phyloP scores from a whole-genome alignment of 1,140 invertebrate genomes.

The Venturia canescens region DNA sequence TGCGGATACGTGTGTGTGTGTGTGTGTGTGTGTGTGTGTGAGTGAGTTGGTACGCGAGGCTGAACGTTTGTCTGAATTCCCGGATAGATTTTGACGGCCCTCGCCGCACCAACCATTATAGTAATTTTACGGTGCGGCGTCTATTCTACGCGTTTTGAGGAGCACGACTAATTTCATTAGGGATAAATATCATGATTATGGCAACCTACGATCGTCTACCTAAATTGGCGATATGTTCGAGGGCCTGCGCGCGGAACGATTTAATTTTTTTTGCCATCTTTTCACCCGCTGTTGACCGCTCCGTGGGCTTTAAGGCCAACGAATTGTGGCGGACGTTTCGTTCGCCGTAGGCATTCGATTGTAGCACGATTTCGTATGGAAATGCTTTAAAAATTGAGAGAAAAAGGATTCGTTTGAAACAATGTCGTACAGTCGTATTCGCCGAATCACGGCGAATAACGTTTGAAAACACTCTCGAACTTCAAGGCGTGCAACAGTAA shows the following conservation, averaged over 20 bases:
- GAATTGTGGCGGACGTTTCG: neutral
- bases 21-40: slow-evolving; percentile 10
- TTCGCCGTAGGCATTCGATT: slow-evolving; percentile 14
- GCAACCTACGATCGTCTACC: slow-evolving; percentile 63
- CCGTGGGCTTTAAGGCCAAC: neutral
- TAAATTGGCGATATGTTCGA: slow-evolving; percentile 61
- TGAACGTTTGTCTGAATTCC: slow-evolving; percentile 45
- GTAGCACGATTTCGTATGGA: neutral
- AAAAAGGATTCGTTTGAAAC: too few relatives aligned
- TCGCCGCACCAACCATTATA: slow-evolving; percentile 62
- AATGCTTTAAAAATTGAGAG: neutral
- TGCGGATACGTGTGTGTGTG: slow-evolving; percentile 22
- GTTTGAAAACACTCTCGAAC: too few relatives aligned
- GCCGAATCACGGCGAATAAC: too few relatives aligned
- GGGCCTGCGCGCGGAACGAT: slow-evolving; percentile 36
- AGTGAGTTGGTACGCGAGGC: slow-evolving; percentile 28
- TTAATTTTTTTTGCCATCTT: slow-evolving; percentile 43
- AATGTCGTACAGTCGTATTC: too few relatives aligned
- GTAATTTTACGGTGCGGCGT: slow-evolving; percentile 71
- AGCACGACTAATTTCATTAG: slow-evolving; percentile 73
- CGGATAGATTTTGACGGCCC: slow-evolving; percentile 48
- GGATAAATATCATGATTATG: slow-evolving; percentile 74
- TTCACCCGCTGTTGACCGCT: slow-evolving; percentile 1
- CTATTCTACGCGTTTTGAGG: slow-evolving; percentile 65
- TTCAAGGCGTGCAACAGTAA: too few relatives aligned